phyloP scores from a whole-genome alignment of 2,113 vertebrate genomes.

The Symphodus melops region DNA sequence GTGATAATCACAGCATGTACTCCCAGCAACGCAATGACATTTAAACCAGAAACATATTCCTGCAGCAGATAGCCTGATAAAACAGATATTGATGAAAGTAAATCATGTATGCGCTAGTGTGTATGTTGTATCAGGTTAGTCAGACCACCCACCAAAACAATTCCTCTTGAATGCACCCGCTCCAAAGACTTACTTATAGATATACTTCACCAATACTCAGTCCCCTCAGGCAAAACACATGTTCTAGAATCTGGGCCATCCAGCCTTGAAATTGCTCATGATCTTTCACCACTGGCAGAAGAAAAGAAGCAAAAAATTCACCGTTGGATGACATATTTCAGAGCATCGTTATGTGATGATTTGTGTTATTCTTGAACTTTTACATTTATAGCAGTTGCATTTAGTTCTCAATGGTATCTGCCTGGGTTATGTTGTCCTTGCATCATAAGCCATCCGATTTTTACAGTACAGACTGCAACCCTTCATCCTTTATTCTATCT shows the following conservation, averaged over 20 bases:
- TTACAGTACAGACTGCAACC: background rate
- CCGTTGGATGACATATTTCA: conserved; percentile 32
- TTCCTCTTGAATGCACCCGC: conserved; percentile 16
- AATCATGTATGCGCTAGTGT: conserved; percentile 35
- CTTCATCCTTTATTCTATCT: background rate
- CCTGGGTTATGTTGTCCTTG: background rate
- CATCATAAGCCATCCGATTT: background rate
- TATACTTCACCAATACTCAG: conserved; percentile 60
- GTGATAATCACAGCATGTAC: background rate
- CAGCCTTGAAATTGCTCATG: conserved; percentile 52
- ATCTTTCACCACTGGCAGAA: conserved; percentile 54
- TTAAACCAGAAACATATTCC: conserved; percentile 15
- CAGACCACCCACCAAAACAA: background rate
- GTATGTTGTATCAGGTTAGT: conserved; percentile 12
- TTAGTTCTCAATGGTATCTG: conserved; percentile 13
- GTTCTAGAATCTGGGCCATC: conserved; percentile 60
- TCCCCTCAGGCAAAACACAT: conserved; percentile 50
- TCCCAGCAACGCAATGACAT: background rate
- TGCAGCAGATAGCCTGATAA: conserved; percentile 20
- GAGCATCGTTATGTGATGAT: conserved; percentile 33
- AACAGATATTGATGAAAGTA: conserved; percentile 30
- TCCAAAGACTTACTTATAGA: conserved; percentile 34
- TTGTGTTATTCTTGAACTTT: conserved; percentile 17
- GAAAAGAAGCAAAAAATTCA: conserved; percentile 18
- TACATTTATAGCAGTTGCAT: conserved; percentile 12